Base-by-base conservation (phyloP, 2,888 invertebrate genomes). In the Apantesis nais region DNA sequence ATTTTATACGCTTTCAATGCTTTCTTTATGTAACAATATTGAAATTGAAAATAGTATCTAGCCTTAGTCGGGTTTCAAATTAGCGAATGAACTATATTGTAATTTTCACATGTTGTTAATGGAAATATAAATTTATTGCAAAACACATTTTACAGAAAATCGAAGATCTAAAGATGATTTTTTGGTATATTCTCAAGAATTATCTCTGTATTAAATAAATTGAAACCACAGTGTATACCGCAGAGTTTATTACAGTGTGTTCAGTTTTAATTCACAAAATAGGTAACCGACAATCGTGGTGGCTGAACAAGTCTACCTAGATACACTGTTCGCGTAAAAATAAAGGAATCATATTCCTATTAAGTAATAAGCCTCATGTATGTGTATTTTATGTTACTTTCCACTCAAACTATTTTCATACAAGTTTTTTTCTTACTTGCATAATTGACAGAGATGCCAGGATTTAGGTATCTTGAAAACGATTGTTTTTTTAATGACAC, bases 1-100 rank as follows among this genome's bases (percentile, higher is more conserved):
- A 75, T 82, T 69, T 25, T 66, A 70, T n/a, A 78, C 74, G 75
- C 77, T 83, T 81, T 80, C 68, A 74, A 64, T 29, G 12, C 25
- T 44, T 31, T 19, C 4, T 69, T 80, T 73, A 78, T 76, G 48
- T 76, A 82, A 76, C 44, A 70, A 34, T 22, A 34, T 29, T 65
- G 52, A 61, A 72, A 65, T 67, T 41, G 31, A 29, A 29, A 34
- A 29, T 62, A 48, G 16, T 63, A 14, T 41, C 22, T 52, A 37
- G 19, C 52, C 37, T 66, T 61, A 31, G 48, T 64, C 22, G 22
- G n/a, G 31, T 0, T 62, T 62, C 25, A 62, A n/a, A 58, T 64
- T 16, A 39, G 55, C 11, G 2, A 55, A 19, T 55, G n/a, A 48
- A 34, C 31, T 29, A 61, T 44, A 16, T 44, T 7, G 60, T 16